Evolutionary conservation across 2,113 vertebrate genomes (phyloP).

Genomic region (Globicephala melas): DNA sequence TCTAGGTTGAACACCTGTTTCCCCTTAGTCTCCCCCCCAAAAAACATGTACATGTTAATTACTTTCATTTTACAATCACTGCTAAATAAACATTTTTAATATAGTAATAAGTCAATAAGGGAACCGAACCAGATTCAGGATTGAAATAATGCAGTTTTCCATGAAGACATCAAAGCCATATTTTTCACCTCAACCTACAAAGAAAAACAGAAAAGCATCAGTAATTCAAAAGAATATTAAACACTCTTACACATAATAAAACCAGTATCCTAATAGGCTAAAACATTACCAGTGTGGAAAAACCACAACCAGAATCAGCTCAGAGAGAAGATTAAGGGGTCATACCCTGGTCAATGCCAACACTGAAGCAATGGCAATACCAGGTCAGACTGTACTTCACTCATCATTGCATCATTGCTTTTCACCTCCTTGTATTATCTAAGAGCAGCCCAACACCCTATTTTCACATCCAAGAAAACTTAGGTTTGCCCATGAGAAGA

Average conservation of each 20-base stretch:
- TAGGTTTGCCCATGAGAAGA: background rate
- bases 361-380: slow-evolving; percentile 78
- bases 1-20: background rate
- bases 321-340: slow-evolving; percentile 88
- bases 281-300: background rate
- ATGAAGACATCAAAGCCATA: background rate
- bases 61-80: background rate
- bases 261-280: background rate
- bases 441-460: background rate
- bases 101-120: no score
- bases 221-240: slow-evolving; percentile 48
- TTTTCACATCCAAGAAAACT: background rate
- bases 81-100: background rate
- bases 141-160: no score
- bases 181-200: slow-evolving; percentile 54
- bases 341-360: slow-evolving; percentile 86
- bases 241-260: background rate
- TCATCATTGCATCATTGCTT: slow-evolving; percentile 84
- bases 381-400: slow-evolving; percentile 86
- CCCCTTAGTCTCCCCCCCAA: background rate
- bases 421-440: background rate
- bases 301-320: slow-evolving; percentile 73
- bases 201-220: slow-evolving; percentile 58
- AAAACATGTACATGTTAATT: background rate
- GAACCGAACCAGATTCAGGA: no score